Evolutionary conservation across 1,140 invertebrate genomes (phyloP).

Genomic region (Tachypleus tridentatus): DNA sequence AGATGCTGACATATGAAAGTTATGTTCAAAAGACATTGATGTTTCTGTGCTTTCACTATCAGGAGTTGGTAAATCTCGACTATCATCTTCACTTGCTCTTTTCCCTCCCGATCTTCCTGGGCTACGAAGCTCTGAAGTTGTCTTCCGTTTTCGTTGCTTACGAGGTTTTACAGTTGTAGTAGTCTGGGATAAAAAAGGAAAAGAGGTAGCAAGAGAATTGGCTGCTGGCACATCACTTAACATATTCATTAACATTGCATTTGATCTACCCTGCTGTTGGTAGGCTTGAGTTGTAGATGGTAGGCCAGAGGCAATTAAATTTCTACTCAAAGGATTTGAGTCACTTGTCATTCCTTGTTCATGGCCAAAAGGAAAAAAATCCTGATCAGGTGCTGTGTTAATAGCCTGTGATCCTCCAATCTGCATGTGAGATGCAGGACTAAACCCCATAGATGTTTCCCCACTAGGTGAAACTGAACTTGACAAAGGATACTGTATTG

Average conservation of each 20-base stretch:
- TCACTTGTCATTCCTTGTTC: background rate
- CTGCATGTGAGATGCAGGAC: too few species aligned
- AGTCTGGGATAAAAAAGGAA: constrained; percentile 10
- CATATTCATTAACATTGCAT: constrained; percentile 35
- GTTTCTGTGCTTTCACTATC: constrained; percentile 21
- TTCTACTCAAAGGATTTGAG: background rate
- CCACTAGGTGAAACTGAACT: too few species aligned
- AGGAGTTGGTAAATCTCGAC: constrained; percentile 18
- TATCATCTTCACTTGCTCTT: constrained; percentile 32
- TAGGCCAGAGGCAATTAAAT: background rate
- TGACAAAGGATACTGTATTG: too few species aligned
- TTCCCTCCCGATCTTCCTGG: constrained; percentile 26
- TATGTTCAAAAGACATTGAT: background rate
- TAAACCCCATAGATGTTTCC: too few species aligned
- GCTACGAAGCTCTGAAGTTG: constrained; percentile 16
- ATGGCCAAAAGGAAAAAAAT: background rate
- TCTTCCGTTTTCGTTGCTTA: constrained; percentile 25
- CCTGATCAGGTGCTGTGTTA: background rate
- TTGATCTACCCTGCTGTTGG: constrained; percentile 17
- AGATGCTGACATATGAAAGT: constrained; percentile 4
- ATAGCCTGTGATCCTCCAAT: too few species aligned
- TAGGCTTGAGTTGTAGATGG: constrained; percentile 6
- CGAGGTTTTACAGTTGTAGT: constrained; percentile 10
- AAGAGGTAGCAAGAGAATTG: constrained; percentile 12
- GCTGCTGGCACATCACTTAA: constrained; percentile 33